These are phyloP conservation scores for Myotis planiceps DNA, from an alignment of 2,797 vertebrate species.

Conservation along the genomic window DNA sequence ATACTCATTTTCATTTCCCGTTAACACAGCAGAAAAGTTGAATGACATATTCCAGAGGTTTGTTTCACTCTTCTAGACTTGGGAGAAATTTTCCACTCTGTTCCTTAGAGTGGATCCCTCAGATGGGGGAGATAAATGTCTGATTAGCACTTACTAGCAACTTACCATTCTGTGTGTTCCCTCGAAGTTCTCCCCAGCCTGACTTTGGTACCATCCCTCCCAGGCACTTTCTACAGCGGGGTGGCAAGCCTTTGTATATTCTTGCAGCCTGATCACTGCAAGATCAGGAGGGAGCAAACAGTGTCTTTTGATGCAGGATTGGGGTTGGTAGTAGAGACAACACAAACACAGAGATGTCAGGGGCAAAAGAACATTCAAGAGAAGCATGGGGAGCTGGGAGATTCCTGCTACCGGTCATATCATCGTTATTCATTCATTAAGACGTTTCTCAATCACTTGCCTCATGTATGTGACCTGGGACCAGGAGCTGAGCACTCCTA, in stretches of 20 bases:
- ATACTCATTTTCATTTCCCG: background rate
- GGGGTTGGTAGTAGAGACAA: background rate
- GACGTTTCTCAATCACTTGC: background rate
- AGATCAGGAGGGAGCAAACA: background rate
- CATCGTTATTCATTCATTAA: background rate
- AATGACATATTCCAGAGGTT: background rate
- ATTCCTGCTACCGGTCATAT: background rate
- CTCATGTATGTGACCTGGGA: background rate
- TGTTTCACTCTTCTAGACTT: background rate
- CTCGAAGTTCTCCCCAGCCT: background rate
- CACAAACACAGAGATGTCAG: background rate
- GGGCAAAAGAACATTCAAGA: background rate
- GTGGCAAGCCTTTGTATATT: rapidly evolving
- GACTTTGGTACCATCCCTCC: background rate
- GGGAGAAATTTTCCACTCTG: background rate
- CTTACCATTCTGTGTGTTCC: background rate
- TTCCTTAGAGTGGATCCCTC: background rate
- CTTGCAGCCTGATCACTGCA: background rate
- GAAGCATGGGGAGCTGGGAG: background rate
- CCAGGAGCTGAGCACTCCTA: background rate
- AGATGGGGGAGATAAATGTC: background rate
- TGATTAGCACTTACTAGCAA: background rate
- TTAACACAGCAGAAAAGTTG: background rate
- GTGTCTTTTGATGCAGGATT: background rate
- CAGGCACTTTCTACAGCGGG: background rate